Evolutionary conservation across 2,113 vertebrate species (phyloP).

Genomic region (Caracal caracal): DNA sequence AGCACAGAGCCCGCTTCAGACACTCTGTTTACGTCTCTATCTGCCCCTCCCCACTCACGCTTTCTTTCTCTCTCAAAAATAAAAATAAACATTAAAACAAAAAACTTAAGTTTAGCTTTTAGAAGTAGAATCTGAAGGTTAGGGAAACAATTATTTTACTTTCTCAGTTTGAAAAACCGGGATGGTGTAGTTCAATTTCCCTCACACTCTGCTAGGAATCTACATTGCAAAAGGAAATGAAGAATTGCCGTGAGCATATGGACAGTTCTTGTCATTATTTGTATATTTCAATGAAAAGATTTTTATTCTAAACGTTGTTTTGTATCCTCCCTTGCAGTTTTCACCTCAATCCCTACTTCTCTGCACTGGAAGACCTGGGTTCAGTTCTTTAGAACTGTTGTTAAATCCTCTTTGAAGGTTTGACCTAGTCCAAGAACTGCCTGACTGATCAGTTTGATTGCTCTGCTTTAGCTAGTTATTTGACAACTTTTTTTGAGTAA

Average conservation of each 20-base stretch:
- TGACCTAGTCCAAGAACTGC: background rate
- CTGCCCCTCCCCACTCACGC: too few species aligned
- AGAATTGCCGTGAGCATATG: constrained; percentile 27
- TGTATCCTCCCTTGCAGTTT: background rate
- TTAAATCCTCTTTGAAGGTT: background rate
- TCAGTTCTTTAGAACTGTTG: background rate
- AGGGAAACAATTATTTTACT: constrained; percentile 42
- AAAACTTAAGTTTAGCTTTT: background rate
- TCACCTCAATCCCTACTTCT: background rate
- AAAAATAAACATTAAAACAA: too few species aligned
- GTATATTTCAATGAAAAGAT: background rate
- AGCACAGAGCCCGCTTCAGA: too few species aligned
- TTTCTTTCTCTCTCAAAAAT: too few species aligned
- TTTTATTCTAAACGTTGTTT: constrained; percentile 24
- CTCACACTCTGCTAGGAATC: constrained; percentile 19
- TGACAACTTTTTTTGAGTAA: background rate
- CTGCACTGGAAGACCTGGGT: background rate
- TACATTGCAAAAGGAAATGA: constrained; percentile 38
- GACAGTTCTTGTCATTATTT: constrained; percentile 31
- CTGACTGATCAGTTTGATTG: background rate
- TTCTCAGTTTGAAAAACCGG: constrained; percentile 51
- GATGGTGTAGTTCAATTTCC: constrained; percentile 28
- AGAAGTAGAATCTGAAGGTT: constrained; percentile 11
- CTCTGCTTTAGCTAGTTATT: background rate
- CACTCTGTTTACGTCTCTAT: too few species aligned